Conservation (phyloP, 2,888 invertebrate species). For the Cephus nigrinus region DNA sequence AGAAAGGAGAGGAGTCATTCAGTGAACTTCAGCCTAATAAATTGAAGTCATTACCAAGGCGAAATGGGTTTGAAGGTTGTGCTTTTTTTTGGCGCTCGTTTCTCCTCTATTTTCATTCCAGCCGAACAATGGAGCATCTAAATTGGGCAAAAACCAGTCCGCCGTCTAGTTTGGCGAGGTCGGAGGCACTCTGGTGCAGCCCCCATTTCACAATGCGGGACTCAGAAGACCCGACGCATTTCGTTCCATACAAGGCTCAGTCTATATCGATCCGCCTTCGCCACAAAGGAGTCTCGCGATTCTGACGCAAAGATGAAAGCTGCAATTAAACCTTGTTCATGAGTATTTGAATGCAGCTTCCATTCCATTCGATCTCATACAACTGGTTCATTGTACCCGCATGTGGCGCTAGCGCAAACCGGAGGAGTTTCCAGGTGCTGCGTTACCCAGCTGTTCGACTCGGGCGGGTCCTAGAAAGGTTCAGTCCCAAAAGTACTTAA, state of each 20-base stretch:
- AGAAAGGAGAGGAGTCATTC: not conserved
- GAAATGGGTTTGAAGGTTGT: not conserved
- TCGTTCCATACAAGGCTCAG: not conserved
- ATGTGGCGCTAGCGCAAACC: conserved; percentile 4
- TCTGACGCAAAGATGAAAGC: not conserved
- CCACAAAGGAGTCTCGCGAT: not conserved
- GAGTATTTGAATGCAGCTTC: not conserved
- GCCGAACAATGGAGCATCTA: conserved; percentile 50
- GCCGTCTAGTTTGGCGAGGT: conserved; percentile 49
- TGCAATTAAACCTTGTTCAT: not conserved
- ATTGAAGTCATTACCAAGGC: conserved; percentile 3
- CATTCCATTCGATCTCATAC: not conserved
- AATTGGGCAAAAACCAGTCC: conserved; percentile 58
- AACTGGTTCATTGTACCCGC: not conserved
- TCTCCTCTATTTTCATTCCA: conserved; percentile 51
- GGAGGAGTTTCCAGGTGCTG: not conserved
- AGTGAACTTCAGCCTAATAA: conserved; percentile 2
- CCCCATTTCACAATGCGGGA: conserved; percentile 11
- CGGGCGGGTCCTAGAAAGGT: not conserved
- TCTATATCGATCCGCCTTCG: not conserved
- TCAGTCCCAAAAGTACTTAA: not conserved
- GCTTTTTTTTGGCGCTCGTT: not conserved
- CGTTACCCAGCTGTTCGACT: not conserved
- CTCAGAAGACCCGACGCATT: conserved; percentile 2
- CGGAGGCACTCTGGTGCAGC: conserved; percentile 33